Conservation (phyloP, 2,113 vertebrate species). For the Hippocampus guttulatus region DNA sequence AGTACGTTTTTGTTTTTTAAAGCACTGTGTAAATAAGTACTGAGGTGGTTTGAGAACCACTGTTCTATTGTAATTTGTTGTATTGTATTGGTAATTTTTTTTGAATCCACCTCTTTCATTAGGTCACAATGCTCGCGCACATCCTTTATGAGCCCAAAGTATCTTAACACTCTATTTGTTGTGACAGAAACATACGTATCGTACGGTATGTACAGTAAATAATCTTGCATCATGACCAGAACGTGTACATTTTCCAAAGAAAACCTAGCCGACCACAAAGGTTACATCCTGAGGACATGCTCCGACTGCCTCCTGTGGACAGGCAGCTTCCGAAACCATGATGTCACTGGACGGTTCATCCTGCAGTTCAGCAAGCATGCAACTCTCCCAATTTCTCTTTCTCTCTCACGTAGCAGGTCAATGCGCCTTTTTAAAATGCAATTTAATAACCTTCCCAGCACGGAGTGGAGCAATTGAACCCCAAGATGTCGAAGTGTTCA, state of each 20-base stretch:
- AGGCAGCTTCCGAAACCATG: constrained; percentile 59
- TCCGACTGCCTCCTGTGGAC: constrained; percentile 66
- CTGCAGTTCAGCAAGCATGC: constrained; percentile 61
- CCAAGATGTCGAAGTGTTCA: constrained; percentile 52
- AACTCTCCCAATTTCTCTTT: background rate
- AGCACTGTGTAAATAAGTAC: no score
- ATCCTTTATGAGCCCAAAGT: background rate
- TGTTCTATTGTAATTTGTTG: no score
- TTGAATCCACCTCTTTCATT: no score
- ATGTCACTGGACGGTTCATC: constrained; percentile 56
- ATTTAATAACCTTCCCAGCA: constrained; percentile 29
- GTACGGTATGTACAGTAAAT: background rate
- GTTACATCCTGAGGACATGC: constrained; percentile 61
- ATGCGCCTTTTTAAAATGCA: background rate
- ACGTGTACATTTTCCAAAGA: constrained; percentile 31
- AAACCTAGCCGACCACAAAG: constrained; percentile 65
- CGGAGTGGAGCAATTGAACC: constrained; percentile 56
- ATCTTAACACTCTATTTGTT: no score
- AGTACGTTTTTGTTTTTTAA: no score
- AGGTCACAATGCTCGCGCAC: no score
- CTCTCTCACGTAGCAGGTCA: background rate
- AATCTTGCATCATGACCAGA: background rate
- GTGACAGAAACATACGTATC: background rate
- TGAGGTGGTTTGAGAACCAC: no score
- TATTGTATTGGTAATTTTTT: no score